Percentiles rank a stretch among this genome's conserved stretches.
Evolutionary conservation across 2,888 invertebrate species (phyloP).

Genomic region (Drosophila cognata): DNA sequence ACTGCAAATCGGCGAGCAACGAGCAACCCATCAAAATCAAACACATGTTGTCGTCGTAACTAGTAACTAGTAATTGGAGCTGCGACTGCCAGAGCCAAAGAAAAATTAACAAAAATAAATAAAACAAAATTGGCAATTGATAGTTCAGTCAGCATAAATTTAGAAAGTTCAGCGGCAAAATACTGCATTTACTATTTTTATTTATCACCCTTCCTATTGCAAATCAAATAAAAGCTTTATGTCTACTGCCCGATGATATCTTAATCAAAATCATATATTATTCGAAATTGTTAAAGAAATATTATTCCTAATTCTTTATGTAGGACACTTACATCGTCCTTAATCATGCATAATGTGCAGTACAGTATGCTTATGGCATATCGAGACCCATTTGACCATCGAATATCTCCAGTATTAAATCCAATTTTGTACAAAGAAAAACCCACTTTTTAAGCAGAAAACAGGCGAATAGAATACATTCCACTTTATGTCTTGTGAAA

Average conservation of each 20-base stretch:
- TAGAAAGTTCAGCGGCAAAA: not conserved
- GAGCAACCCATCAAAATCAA: slow-evolving; percentile 53
- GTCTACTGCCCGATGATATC: not conserved
- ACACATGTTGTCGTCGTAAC: slow-evolving; percentile 54
- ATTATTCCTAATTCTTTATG: not conserved
- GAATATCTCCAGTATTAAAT: not conserved
- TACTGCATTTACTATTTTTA: not conserved
- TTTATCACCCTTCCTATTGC: not conserved
- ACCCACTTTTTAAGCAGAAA: too few relatives aligned
- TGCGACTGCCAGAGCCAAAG: not conserved
- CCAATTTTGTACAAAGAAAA: not conserved
- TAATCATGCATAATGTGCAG: not conserved
- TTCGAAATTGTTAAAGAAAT: not conserved
- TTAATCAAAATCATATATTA: not conserved
- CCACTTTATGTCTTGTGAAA: not conserved
- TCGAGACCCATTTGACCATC: not conserved
- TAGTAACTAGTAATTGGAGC: slow-evolving; percentile 10
- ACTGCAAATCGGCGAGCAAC: not conserved
- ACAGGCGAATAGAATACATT: not conserved
- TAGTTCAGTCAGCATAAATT: not conserved
- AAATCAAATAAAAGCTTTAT: not conserved
- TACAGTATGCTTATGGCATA: not conserved
- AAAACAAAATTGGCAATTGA: slow-evolving; percentile 4
- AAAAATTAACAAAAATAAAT: slow-evolving; percentile 1
- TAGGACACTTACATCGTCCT: not conserved